Conservation (phyloP, 2,797 vertebrate species). For the Leptatherina wallacei region DNA sequence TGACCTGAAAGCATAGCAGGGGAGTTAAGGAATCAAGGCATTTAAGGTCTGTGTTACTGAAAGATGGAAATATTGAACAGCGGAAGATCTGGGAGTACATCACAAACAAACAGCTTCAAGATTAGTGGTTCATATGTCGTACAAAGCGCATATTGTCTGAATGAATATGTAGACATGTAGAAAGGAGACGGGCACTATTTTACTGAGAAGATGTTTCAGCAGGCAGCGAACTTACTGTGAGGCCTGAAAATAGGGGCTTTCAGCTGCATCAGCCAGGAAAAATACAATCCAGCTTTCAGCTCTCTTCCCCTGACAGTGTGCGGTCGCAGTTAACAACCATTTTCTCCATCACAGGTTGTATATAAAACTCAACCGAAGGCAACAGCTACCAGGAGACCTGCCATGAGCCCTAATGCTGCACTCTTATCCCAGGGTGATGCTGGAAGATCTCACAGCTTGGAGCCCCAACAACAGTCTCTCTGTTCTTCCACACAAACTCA, state of each 20-base stretch:
- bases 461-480: conserved; percentile 75
- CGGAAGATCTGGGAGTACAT: conserved; percentile 8
- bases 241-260: conserved; percentile 66
- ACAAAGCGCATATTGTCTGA: conserved; percentile 35
- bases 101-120: conserved; percentile 21
- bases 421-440: conserved; percentile 67
- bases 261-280: conserved; percentile 64
- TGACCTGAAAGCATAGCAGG: conserved; percentile 71
- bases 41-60: conserved; percentile 49
- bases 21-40: conserved; percentile 70
- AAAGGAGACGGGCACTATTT: conserved; percentile 41
- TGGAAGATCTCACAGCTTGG: conserved; percentile 69
- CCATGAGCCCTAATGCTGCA: conserved; percentile 54
- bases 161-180: conserved; percentile 62
- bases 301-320: conserved; percentile 60
- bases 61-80: conserved; percentile 46
- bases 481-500: conserved; percentile 62
- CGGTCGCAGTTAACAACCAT: conserved; percentile 70
- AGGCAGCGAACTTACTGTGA: conserved; percentile 62
- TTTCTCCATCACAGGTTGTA: conserved; percentile 64
- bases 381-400: conserved; percentile 50
- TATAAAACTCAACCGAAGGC: conserved; percentile 62
- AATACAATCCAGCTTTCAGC: conserved; percentile 65
- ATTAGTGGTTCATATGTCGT: not conserved
- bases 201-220: conserved; percentile 35